phyloP scores from a whole-genome alignment of 2,888 invertebrate genomes.

The Papilio gigon region DNA sequence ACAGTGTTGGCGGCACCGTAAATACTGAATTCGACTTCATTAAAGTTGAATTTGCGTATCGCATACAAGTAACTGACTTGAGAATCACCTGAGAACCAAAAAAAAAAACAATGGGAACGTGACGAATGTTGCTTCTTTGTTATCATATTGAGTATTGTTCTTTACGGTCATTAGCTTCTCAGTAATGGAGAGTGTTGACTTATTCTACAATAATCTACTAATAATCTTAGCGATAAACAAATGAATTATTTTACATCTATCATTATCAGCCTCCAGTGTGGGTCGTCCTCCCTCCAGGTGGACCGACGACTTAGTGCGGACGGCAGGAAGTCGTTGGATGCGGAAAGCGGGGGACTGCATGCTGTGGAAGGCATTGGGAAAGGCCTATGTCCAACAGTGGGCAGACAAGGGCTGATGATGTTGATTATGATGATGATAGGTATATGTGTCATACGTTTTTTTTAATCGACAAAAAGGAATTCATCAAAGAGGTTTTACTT shows the following conservation, averaged over 20 bases:
- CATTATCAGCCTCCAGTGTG: too few species aligned
- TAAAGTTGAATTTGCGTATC: conserved; percentile 74
- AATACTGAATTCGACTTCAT: conserved; percentile 76
- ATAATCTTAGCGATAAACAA: conserved; percentile 6
- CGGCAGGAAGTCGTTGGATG: too few species aligned
- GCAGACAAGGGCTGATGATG: too few species aligned
- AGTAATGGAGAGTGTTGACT: conserved; percentile 16
- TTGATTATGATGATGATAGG: too few species aligned
- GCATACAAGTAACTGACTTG: conserved; percentile 78
- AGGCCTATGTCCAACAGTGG: too few species aligned
- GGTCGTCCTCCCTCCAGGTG: too few species aligned
- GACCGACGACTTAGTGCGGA: too few species aligned
- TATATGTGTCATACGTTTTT: too few species aligned
- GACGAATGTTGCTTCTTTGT: conserved; percentile 39
- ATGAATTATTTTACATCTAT: not conserved
- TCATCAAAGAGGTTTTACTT: too few species aligned
- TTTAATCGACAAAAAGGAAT: too few species aligned
- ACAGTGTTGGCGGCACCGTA: conserved; percentile 76
- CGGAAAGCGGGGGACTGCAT: too few species aligned
- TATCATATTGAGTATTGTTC: conserved; percentile 36
- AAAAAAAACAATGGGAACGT: conserved; percentile 47
- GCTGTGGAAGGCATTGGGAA: too few species aligned
- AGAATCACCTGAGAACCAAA: conserved; percentile 72
- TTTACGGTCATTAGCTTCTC: conserved; percentile 37
- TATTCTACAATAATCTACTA: conserved; percentile 1